These are phyloP conservation scores for Pantherophis vulpinus DNA, from an alignment of 2,797 vertebrate genomes.

Conservation along the genomic window DNA sequence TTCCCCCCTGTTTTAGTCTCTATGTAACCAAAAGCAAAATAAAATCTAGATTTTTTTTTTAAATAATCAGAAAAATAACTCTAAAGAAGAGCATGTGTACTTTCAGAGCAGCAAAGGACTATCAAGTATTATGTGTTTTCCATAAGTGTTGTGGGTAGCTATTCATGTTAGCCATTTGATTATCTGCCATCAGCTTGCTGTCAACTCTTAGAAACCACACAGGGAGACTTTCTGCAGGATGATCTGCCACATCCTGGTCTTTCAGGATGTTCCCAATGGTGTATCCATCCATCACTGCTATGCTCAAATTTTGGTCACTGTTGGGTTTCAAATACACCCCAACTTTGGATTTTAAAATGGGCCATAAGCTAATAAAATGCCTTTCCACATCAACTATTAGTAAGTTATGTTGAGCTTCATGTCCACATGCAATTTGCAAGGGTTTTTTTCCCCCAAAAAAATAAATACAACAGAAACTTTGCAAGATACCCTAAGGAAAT, in stretches of 20 bases:
- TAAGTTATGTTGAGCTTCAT: neutral
- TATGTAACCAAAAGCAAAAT: neutral
- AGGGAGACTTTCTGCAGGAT: neutral
- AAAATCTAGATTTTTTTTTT: neutral
- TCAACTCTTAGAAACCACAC: neutral
- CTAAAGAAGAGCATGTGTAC: neutral
- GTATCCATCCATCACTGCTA: neutral
- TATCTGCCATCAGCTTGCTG: neutral
- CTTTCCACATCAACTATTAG: neutral
- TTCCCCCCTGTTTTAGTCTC: neutral
- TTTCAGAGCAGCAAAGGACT: neutral
- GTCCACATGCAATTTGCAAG: fast-evolving
- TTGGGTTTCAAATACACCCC: neutral
- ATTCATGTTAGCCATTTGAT: neutral
- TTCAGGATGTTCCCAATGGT: neutral
- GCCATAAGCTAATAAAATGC: neutral
- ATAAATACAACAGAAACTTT: slow-evolving; percentile 34
- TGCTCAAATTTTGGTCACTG: neutral
- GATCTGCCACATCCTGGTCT: neutral
- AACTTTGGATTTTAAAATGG: neutral
- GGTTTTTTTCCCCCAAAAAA: neutral
- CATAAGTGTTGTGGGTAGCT: neutral
- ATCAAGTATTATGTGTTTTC: too few species aligned
- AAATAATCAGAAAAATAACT: neutral
- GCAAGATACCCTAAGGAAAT: slow-evolving; percentile 23